A percentile compares a stretch with the other conserved stretches of the same genome.
These are phyloP conservation scores for Drosophila dunni DNA, from an alignment of 1,140 invertebrate genomes.

Conservation along the genomic window DNA sequence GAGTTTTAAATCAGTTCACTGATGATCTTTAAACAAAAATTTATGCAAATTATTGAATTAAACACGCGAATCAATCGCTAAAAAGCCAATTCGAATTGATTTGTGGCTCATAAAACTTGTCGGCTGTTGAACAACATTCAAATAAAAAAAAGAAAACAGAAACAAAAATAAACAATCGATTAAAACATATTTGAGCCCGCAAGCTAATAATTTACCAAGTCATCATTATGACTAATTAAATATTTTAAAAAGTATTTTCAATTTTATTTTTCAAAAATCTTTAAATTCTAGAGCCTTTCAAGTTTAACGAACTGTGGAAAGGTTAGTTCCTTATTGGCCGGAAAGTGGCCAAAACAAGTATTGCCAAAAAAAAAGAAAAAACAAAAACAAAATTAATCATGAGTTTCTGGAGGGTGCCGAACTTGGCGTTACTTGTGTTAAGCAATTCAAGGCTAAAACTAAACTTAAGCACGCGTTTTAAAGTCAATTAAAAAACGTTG, in stretches of 20 bases:
- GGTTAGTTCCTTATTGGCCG: constrained; percentile 8
- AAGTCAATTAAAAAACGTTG: no score
- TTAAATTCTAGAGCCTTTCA: constrained; percentile 7
- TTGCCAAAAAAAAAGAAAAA: constrained; percentile 13
- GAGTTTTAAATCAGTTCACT: background rate
- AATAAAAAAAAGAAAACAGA: background rate
- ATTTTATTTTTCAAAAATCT: background rate
- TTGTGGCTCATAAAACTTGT: constrained; percentile 14
- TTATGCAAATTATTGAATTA: constrained; percentile 21
- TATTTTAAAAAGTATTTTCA: background rate
- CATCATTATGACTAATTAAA: constrained; percentile 27
- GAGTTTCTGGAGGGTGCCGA: background rate
- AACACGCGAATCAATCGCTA: constrained; percentile 21
- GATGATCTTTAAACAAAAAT: constrained; percentile 1
- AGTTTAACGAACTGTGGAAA: constrained; percentile 29
- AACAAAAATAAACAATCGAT: background rate
- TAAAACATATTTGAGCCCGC: background rate
- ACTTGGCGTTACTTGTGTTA: constrained; percentile 11
- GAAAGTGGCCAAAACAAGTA: constrained; percentile 14
- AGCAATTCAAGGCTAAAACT: no score
- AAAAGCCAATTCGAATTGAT: constrained; percentile 28
- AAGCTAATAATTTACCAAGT: constrained; percentile 15
- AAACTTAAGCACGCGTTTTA: no score
- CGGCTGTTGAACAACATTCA: constrained; percentile 32
- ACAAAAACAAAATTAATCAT: constrained; percentile 1